Evolutionary conservation across 2,113 vertebrate species (phyloP), one percentile per base, ranked within the genome.

Genomic region (Salvelinus fontinalis): DNA sequence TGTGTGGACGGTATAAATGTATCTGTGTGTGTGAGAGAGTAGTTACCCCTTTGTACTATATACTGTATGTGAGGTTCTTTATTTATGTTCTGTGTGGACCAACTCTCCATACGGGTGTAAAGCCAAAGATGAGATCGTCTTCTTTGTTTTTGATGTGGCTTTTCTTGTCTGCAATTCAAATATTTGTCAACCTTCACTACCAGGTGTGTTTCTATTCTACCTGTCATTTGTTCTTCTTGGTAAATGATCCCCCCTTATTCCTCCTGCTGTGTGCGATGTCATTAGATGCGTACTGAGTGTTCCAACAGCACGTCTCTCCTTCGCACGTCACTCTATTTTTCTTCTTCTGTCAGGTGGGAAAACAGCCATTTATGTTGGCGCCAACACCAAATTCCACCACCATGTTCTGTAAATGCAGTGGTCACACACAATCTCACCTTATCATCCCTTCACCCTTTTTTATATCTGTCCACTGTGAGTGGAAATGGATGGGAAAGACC

Each of bases 311-410:
- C 57, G 34, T 34, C 57, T 60, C 57, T 60, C 57, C 49, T 51
- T 51, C 12, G 49, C 57, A 60, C n/a, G 6, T 62, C 59, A 22
- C 59, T 62, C n/a, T 62, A n/a, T 60, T 27, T 64, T 20, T 66
- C 48, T 54, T 75, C 87, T 87, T 86, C 85, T 84, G 87, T 89
- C 88, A 87, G 78, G 86, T 86, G 83, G 86, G 76, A 83, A 88
- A 89, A 87, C 87, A 89, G 82, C 80, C 86, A 89, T 92, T 91
- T 91, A 87, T 83, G 84, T 79, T 87, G 83, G 87, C 86, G 89
- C 89, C 87, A 83, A 83, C 88, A 89, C 74, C 83, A 89, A 90
- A 92, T 91, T 91, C 79, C 85, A 86, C 78, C 64, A 78, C 74
- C 78, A 67, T 71, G 79, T 83, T 83, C 76, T 84, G 86, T 88